Evolutionary conservation across 1,140 invertebrate genomes (phyloP).

Genomic region (Paraescarpia echinospica): DNA sequence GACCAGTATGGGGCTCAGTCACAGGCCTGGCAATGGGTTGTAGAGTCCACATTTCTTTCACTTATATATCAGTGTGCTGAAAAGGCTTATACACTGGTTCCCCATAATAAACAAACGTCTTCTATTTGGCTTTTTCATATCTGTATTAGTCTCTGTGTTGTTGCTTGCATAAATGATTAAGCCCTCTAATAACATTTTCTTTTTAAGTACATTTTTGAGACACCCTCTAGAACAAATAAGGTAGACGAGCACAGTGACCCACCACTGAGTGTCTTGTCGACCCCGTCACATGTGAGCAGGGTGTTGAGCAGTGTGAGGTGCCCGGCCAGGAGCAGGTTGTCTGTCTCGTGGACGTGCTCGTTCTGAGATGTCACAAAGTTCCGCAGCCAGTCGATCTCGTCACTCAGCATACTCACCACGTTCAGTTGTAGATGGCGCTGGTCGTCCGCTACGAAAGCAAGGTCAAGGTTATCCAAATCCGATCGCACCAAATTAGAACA

Average conservation of each 20-base stretch:
- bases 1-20: no score
- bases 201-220: no score
- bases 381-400: constrained; percentile 62
- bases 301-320: constrained; percentile 60
- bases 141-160: no score
- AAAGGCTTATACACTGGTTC: no score
- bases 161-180: no score
- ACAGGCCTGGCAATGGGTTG: no score
- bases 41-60: no score
- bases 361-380: constrained; percentile 59
- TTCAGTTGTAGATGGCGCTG: constrained; percentile 56
- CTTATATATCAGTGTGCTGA: no score
- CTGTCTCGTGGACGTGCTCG: constrained; percentile 45
- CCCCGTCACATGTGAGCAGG: constrained; percentile 60
- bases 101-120: no score
- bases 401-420: constrained; percentile 58
- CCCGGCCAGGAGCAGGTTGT: constrained; percentile 60
- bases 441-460: constrained; percentile 40
- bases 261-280: constrained; percentile 56
- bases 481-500: not conserved
- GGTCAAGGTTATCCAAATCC: not conserved
- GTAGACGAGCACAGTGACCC: constrained; percentile 27
- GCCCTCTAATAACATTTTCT: no score
- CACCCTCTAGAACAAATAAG: no score
- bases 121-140: no score